Percentiles rank a stretch among this genome's conserved stretches.
phyloP scores from a whole-genome alignment of 2,113 vertebrate genomes.

The Brachionichthys hirsutus region DNA sequence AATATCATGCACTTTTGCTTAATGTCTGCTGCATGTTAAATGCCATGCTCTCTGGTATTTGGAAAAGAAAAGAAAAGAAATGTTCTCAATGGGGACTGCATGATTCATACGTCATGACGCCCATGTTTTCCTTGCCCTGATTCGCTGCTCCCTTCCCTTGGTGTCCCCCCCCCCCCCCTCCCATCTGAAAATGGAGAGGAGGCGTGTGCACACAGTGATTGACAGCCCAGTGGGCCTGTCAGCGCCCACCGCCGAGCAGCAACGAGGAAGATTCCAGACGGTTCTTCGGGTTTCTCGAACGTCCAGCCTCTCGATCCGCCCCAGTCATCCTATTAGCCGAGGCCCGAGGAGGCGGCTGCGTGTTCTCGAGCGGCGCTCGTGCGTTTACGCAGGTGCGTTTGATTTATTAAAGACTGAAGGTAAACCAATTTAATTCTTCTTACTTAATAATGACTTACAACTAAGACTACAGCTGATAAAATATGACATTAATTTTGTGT shows the following conservation, averaged over 20 bases:
- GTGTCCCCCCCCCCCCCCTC: conserved; percentile 28
- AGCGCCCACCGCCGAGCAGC: background rate
- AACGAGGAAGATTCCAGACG: conserved; percentile 69
- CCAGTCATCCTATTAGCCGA: accelerated
- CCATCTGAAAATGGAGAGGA: background rate
- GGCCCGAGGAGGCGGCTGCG: accelerated
- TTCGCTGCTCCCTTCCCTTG: background rate
- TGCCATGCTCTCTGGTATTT: background rate
- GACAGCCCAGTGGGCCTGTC: conserved; percentile 39
- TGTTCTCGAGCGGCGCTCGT: accelerated
- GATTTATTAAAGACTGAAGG: conserved; percentile 31
- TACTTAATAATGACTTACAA: background rate
- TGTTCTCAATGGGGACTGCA: conserved; percentile 13
- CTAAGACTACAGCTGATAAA: background rate
- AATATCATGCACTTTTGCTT: background rate
- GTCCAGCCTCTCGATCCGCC: accelerated
- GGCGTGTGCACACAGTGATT: conserved; percentile 15
- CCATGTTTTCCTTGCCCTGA: background rate
- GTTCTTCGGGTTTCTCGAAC: conserved; percentile 76
- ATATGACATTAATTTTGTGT: no score
- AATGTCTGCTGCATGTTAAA: no score
- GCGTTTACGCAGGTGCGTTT: background rate
- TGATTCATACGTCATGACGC: conserved; percentile 3
- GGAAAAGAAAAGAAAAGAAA: conserved; percentile 5
- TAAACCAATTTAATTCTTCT: conserved; percentile 15